A percentile compares a stretch with the other conserved stretches of the same genome.
phyloP scores from a whole-genome alignment of 2,888 invertebrate genomes.

The Acrocyrtus sp. region DNA sequence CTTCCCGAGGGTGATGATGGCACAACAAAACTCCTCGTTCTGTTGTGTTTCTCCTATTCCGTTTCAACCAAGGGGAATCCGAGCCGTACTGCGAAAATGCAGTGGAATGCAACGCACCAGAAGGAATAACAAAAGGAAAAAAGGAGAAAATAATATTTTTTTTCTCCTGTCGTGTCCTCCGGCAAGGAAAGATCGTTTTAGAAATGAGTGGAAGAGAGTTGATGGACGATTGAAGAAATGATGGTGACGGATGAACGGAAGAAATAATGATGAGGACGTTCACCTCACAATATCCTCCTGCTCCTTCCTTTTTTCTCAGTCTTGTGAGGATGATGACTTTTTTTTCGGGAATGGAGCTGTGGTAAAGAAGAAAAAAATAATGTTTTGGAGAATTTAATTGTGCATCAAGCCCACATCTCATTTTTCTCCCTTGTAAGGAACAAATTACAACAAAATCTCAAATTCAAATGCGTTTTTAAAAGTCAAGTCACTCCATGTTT shows the following conservation, averaged over 20 bases:
- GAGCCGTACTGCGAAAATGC: neutral
- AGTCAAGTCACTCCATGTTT: too few relatives aligned
- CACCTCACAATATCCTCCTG: constrained; percentile 28
- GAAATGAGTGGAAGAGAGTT: constrained; percentile 14
- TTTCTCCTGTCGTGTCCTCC: constrained; percentile 30
- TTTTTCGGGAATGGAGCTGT: constrained; percentile 23
- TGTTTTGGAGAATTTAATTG: neutral
- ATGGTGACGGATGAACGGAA: neutral
- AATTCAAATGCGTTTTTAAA: constrained; percentile 17
- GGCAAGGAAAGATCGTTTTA: constrained; percentile 17
- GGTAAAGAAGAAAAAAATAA: neutral
- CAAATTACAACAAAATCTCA: neutral
- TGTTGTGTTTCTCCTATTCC: neutral
- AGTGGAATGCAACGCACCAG: constrained; percentile 4
- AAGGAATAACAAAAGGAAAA: too few relatives aligned
- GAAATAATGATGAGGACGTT: constrained; percentile 32
- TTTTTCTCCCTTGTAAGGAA: neutral
- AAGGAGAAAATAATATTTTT: too few relatives aligned
- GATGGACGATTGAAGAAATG: constrained; percentile 23
- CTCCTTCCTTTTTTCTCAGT: constrained; percentile 15
- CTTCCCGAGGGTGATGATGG: neutral
- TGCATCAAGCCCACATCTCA: neutral
- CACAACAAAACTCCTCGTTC: neutral
- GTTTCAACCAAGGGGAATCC: neutral
- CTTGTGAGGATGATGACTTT: constrained; percentile 22